phyloP scores from a whole-genome alignment of 2,797 vertebrate genomes.

The Pangasius mekongensis region DNA sequence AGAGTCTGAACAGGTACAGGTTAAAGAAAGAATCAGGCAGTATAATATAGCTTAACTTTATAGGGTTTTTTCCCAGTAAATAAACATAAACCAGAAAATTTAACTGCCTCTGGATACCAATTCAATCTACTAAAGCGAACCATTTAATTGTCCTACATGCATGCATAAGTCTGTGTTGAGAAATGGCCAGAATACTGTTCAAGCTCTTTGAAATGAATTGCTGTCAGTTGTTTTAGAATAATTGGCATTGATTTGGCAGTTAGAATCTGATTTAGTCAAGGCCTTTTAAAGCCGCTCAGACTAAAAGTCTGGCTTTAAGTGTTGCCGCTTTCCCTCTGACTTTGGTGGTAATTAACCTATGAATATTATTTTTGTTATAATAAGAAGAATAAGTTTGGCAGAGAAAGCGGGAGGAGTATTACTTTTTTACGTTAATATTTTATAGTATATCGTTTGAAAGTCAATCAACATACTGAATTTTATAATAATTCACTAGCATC shows the following conservation, averaged over 20 bases:
- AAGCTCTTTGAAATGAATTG: slow-evolving; percentile 55
- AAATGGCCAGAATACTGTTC: slow-evolving; percentile 45
- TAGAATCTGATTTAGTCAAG: slow-evolving; percentile 66
- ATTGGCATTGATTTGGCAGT: slow-evolving; percentile 70
- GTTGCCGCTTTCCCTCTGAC: slow-evolving; percentile 46
- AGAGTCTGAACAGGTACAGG: slow-evolving; percentile 14
- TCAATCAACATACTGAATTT: slow-evolving; percentile 26
- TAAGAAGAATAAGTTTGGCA: background rate
- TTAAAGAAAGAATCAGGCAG: slow-evolving; percentile 25
- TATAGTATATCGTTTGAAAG: background rate
- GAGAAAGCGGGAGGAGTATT: background rate
- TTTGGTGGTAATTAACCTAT: slow-evolving; percentile 50
- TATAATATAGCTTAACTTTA: slow-evolving; percentile 16
- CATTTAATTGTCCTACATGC: slow-evolving; percentile 45
- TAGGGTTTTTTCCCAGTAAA: background rate
- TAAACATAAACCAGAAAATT: slow-evolving; percentile 41
- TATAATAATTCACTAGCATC: slow-evolving; percentile 11
- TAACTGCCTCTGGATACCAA: slow-evolving; percentile 25
- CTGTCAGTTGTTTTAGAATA: slow-evolving; percentile 66
- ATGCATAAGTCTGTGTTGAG: slow-evolving; percentile 45
- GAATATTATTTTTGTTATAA: slow-evolving; percentile 17
- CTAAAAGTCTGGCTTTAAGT: slow-evolving; percentile 41
- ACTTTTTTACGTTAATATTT: slow-evolving; percentile 18
- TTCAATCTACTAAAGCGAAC: slow-evolving; percentile 25
- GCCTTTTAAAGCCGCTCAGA: slow-evolving; percentile 53